phyloP scores from a whole-genome alignment of 2,888 invertebrate genomes.

The Lasius platythorax region DNA sequence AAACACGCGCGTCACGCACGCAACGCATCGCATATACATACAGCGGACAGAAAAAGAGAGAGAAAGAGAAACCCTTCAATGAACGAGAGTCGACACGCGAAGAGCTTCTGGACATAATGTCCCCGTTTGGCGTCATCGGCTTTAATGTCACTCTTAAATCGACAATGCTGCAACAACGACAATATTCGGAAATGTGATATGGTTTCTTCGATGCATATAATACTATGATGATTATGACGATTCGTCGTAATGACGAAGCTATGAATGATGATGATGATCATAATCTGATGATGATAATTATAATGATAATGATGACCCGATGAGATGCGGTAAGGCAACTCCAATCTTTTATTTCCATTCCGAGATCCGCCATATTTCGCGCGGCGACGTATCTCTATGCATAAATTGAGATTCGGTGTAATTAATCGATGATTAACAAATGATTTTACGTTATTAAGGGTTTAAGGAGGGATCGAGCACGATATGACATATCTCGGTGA shows the following conservation, averaged over 20 bases:
- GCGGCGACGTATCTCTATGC: not conserved
- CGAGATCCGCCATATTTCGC: not conserved
- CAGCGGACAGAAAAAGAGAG: not conserved
- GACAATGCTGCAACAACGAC: slow-evolving; percentile 58
- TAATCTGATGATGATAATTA: slow-evolving; percentile 54
- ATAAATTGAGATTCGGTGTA: not conserved
- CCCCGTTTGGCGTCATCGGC: slow-evolving; percentile 61
- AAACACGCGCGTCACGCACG: slow-evolving; percentile 24
- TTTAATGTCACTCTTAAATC: slow-evolving; percentile 54
- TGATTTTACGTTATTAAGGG: not conserved
- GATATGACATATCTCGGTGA: not conserved
- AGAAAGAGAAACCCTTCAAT: slow-evolving; percentile 40
- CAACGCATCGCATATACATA: slow-evolving; percentile 8
- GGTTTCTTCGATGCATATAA: slow-evolving; percentile 60
- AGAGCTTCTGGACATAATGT: slow-evolving; percentile 61
- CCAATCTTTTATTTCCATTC: slow-evolving; percentile 61
- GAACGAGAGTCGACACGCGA: slow-evolving; percentile 62
- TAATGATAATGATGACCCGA: slow-evolving; percentile 66
- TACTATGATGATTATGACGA: slow-evolving; percentile 64
- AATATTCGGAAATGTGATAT: slow-evolving; percentile 64
- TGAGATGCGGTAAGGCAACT: slow-evolving; percentile 79
- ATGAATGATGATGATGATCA: slow-evolving; percentile 53
- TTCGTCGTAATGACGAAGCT: slow-evolving; percentile 68
- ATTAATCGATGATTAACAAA: slow-evolving; percentile 14
- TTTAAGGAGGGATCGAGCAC: not conserved